Base-by-base conservation (phyloP, 2,888 invertebrate species). In the Disparrhopalites patrizii region DNA sequence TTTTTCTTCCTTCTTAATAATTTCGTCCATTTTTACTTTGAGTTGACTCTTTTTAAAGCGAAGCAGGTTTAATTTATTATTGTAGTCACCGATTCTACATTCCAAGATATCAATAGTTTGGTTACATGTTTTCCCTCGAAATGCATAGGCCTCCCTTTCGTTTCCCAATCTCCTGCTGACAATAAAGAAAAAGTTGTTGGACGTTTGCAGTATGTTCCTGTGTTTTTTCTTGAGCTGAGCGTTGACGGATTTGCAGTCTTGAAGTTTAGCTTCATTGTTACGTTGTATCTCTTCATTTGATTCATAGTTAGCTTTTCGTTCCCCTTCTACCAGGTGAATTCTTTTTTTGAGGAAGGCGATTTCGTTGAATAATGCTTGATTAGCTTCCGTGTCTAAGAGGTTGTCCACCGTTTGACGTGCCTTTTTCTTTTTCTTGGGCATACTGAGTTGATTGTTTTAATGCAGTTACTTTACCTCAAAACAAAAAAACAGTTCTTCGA, bases 251-350 rank as follows among this genome's bases (percentile, higher is more conserved):
- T 15, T 70, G 54, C 51, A n/a, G 18, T 67, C 66, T 50, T 69
- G 62, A 15, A 75, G 60, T 10, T 8, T n/a, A 1, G 36, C 38
- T 28, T 73, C 73, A 62, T 75, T 72, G 27, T 71, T 69, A 57
- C 74, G 72, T 33, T 72, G 62, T 13, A 68, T 55, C 27, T 67
- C 70, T 65, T 72, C 72, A 63, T 73, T 72, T 3, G 68, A 68
- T 33, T 75, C 73, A 27, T 70, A 72, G 30, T 73, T 73, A 10
- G 74, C 73, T 60, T 71, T 74, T 28, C 72, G 55, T 52, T 73
- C 74, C 23, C 73, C 74, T 69, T 73, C 74, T 10, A 72, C 72
- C 8, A 73, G 62, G 28, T 74, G 73, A 57, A 75, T 73, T 7
- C 72, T 61, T 38, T 72, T 72, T 61, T 75, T 75, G 28, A 75